Evolutionary conservation across 2,797 vertebrate species (phyloP).

Genomic region (Pseudocheirus occidentalis): DNA sequence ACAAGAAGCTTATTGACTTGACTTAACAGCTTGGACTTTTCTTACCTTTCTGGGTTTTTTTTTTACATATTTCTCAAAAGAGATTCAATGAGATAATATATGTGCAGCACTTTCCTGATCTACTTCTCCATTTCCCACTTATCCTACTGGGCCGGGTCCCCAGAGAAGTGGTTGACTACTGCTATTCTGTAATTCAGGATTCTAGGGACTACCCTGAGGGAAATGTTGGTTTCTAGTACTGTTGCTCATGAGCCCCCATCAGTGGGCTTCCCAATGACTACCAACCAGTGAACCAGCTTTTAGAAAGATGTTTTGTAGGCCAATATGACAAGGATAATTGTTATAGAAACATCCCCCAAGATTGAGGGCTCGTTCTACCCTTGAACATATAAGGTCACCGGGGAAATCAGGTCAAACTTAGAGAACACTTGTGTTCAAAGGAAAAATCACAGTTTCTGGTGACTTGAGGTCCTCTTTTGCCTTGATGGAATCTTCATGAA

Average conservation of each 20-base stretch:
- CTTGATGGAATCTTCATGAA: not conserved
- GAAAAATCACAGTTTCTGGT: too few species aligned
- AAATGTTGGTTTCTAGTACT: not conserved
- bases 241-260: not conserved
- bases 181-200: not conserved
- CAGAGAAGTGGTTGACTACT: not conserved
- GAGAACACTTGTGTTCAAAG: too few species aligned
- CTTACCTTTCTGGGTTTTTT: not conserved
- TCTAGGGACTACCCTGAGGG: not conserved
- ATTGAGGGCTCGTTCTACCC: too few species aligned
- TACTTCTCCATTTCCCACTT: not conserved
- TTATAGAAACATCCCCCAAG: too few species aligned
- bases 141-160: not conserved
- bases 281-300: not conserved
- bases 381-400: too few species aligned
- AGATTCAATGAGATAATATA: not conserved
- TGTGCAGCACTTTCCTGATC: not conserved
- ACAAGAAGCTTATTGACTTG: not conserved
- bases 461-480: not conserved
- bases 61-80: not conserved
- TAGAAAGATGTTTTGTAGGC: not conserved
- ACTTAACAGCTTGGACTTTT: not conserved
- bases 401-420: too few species aligned
- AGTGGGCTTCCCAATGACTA: not conserved
- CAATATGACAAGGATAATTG: too few species aligned